A percentile compares a stretch with the other conserved stretches of the same genome.
Conservation (phyloP, 2,797 vertebrate species). For the Rhadinocentrus ornatus region DNA sequence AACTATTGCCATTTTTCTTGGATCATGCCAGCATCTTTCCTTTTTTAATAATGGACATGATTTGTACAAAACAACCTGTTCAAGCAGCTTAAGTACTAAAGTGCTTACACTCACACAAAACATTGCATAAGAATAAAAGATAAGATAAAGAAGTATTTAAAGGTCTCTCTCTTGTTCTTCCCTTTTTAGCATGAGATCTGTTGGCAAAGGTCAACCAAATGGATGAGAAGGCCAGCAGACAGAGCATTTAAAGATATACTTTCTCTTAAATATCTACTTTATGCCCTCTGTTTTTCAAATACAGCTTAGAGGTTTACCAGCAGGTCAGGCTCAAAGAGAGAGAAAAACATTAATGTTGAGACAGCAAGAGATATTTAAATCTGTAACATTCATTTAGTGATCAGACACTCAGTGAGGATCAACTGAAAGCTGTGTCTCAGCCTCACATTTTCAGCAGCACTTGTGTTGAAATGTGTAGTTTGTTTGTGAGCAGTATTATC, state of each 20-base stretch:
- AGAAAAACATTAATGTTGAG: constrained; percentile 17
- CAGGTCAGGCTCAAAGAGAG: constrained; percentile 51
- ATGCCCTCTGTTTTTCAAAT: constrained; percentile 63
- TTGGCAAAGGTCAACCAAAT: constrained; percentile 21
- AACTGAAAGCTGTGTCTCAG: constrained; percentile 65
- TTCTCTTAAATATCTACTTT: constrained; percentile 54
- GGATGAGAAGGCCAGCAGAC: constrained; percentile 3
- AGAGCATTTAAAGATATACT: constrained; percentile 57
- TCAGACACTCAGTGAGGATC: constrained; percentile 68
- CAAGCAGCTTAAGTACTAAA: constrained; percentile 16
- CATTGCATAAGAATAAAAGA: constrained; percentile 21
- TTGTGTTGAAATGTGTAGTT: constrained; percentile 10
- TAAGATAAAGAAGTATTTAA: constrained; percentile 19
- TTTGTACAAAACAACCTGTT: constrained; percentile 23
- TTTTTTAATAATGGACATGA: constrained; percentile 9
- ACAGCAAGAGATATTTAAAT: constrained; percentile 63
- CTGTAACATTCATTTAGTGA: constrained; percentile 68
- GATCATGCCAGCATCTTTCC: constrained; percentile 6
- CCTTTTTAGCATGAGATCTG: constrained; percentile 28
- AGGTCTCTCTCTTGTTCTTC: neutral
- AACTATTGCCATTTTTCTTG: constrained; percentile 16
- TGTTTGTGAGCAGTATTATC: neutral
- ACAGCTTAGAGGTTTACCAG: constrained; percentile 65
- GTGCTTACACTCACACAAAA: constrained; percentile 12
- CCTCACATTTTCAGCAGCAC: constrained; percentile 32